A percentile compares a stretch with the other conserved stretches of the same genome.
These are phyloP conservation scores for Acrobasis consociella DNA, from an alignment of 2,888 invertebrate genomes.

Conservation along the genomic window DNA sequence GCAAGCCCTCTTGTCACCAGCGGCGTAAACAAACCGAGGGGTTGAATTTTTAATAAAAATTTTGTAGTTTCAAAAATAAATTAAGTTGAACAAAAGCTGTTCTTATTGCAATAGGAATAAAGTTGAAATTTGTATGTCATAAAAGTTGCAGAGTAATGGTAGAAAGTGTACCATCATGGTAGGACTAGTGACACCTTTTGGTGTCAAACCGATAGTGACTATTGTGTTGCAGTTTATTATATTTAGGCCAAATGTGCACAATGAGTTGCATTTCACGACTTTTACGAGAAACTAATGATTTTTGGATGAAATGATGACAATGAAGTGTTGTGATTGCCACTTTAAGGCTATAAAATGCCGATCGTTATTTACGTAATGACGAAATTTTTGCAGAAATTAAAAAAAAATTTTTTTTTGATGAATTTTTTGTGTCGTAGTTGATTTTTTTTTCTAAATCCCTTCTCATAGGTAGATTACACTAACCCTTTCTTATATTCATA, in stretches of 20 bases:
- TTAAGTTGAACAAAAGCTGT: not conserved
- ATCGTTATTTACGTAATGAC: not conserved
- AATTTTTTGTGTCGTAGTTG: too few species aligned
- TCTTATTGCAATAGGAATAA: not conserved
- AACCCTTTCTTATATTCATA: too few species aligned
- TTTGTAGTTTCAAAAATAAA: not conserved
- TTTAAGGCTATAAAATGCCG: not conserved
- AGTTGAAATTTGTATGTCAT: not conserved
- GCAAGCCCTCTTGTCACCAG: too few species aligned
- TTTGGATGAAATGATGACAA: not conserved
- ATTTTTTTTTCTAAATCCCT: too few species aligned
- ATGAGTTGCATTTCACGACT: not conserved
- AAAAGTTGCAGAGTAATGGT: conserved; percentile 4
- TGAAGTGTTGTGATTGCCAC: not conserved
- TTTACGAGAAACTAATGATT: not conserved
- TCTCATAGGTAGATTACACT: too few species aligned
- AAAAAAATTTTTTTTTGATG: too few species aligned
- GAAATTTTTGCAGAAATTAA: not conserved
- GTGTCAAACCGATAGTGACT: conserved; percentile 11
- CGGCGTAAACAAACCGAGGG: too few species aligned
- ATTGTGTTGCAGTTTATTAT: conserved; percentile 1
- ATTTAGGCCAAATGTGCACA: not conserved
- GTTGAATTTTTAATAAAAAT: too few species aligned
- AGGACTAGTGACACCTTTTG: conserved; percentile 2
- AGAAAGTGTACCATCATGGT: conserved; percentile 2